Percentiles rank a stretch among this genome's conserved stretches.
Evolutionary conservation across 2,888 invertebrate genomes (phyloP).

Genomic region (Polyploca ridens): DNA sequence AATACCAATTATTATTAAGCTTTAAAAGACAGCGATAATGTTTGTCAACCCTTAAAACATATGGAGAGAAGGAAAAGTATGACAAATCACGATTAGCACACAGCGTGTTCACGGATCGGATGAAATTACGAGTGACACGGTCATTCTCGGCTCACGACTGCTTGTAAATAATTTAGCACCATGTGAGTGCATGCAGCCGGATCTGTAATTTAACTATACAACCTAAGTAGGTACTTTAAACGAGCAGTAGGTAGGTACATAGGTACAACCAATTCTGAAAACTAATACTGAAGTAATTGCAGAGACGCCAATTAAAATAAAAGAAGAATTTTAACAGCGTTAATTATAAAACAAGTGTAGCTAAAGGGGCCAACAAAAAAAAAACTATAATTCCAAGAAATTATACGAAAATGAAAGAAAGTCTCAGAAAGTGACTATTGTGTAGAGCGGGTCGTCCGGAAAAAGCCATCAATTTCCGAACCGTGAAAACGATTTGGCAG

Average conservation of each 20-base stretch:
- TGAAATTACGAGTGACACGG: constrained; percentile 48
- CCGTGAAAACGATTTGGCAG: constrained; percentile 81
- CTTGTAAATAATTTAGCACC: constrained; percentile 51
- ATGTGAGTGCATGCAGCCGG: constrained; percentile 41
- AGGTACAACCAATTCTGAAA: background rate
- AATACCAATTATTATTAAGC: background rate
- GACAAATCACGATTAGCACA: constrained; percentile 64
- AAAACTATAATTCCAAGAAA: constrained; percentile 4
- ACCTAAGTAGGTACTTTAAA: background rate
- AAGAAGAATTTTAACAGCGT: background rate
- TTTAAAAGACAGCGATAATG: background rate
- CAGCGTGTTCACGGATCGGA: constrained; percentile 43
- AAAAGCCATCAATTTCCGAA: constrained; percentile 74
- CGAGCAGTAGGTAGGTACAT: background rate
- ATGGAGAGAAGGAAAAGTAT: constrained; percentile 64
- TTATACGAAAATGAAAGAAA: constrained; percentile 14
- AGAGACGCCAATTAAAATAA: background rate
- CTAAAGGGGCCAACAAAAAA: background rate
- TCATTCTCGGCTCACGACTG: constrained; percentile 38
- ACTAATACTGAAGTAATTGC: background rate
- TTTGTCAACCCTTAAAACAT: constrained; percentile 40
- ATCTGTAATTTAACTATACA: constrained; percentile 25
- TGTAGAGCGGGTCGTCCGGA: constrained; percentile 65
- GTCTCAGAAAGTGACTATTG: constrained; percentile 41
- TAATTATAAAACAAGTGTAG: background rate